A percentile compares a stretch with the other conserved stretches of the same genome.
phyloP scores from a whole-genome alignment of 2,113 vertebrate genomes.

The Anoura caudifer region DNA sequence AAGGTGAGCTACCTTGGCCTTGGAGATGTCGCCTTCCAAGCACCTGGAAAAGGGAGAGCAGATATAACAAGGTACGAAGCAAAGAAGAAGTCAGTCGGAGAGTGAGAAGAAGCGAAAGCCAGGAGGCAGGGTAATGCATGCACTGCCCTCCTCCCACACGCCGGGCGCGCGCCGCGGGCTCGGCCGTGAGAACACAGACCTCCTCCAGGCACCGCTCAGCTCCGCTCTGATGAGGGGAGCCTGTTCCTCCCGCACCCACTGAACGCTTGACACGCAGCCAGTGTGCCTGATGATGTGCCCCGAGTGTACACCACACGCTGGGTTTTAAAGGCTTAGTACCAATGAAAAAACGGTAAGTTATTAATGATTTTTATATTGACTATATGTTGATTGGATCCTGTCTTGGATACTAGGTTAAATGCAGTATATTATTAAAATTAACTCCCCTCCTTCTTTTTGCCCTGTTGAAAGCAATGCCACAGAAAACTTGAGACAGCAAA shows the following conservation, averaged over 20 bases:
- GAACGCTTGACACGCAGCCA: not conserved
- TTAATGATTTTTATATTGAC: not conserved
- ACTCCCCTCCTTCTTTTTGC: not conserved
- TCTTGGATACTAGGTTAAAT: not conserved
- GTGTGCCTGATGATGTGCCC: not conserved
- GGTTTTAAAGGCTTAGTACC: not conserved
- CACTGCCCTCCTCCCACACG: rapidly evolving
- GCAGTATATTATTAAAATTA: not conserved
- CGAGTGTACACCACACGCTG: not conserved
- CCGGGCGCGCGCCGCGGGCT: not conserved
- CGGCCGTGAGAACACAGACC: not conserved
- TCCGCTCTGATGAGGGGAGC: not conserved
- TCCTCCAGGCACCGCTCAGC: rapidly evolving
- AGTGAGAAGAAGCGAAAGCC: not conserved
- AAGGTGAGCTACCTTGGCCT: not conserved
- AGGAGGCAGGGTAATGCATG: not conserved
- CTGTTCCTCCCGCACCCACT: too few relatives aligned
- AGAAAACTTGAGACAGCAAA: not conserved
- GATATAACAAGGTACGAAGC: not conserved
- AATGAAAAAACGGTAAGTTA: not conserved
- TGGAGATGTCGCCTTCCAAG: not conserved
- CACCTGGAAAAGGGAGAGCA: not conserved
- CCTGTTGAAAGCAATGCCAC: not conserved
- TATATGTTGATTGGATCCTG: not conserved
- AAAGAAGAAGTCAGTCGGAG: not conserved